Conservation (phyloP, 2,888 invertebrate genomes). For the Pilophorus perplexus region DNA sequence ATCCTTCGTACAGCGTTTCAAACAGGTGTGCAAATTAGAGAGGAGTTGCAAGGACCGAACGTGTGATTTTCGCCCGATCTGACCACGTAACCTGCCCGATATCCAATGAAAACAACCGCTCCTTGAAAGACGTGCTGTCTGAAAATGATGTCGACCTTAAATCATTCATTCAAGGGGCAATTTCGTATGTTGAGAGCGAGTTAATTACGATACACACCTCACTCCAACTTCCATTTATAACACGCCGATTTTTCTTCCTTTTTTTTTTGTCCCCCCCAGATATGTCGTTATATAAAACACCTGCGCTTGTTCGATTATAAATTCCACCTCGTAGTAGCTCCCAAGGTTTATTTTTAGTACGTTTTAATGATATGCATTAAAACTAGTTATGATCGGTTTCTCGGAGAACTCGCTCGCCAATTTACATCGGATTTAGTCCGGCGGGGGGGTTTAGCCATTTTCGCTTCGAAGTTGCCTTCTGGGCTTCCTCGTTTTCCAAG, state of each 20-base stretch:
- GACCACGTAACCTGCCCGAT: background rate
- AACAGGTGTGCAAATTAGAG: too few relatives aligned
- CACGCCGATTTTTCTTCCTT: slow-evolving; percentile 13
- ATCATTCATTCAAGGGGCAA: slow-evolving; percentile 15
- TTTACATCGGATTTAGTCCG: too few relatives aligned
- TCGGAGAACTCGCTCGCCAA: slow-evolving; percentile 26
- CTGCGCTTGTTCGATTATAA: slow-evolving; percentile 32
- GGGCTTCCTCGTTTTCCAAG: slow-evolving; percentile 25
- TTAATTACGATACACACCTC: slow-evolving; percentile 26
- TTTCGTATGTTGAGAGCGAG: slow-evolving; percentile 15
- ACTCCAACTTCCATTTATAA: slow-evolving; percentile 25
- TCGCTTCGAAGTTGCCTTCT: background rate
- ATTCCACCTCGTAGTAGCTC: slow-evolving; percentile 34
- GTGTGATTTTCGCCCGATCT: too few relatives aligned
- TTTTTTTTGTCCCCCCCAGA: background rate
- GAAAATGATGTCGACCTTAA: slow-evolving; percentile 15
- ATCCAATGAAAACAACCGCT: slow-evolving; percentile 12
- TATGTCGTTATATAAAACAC: slow-evolving; percentile 26
- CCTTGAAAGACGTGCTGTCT: slow-evolving; percentile 19
- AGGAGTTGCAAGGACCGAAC: too few relatives aligned
- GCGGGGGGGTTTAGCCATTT: slow-evolving; percentile 21
- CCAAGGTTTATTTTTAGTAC: slow-evolving; percentile 38
- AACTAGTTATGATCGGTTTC: slow-evolving; percentile 39
- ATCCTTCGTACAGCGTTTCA: too few relatives aligned
- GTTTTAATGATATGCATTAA: slow-evolving; percentile 37